Percentiles rank a stretch among this genome's conserved stretches.
Conservation (phyloP, 2,888 invertebrate genomes). For the Spisula subtruncata region DNA sequence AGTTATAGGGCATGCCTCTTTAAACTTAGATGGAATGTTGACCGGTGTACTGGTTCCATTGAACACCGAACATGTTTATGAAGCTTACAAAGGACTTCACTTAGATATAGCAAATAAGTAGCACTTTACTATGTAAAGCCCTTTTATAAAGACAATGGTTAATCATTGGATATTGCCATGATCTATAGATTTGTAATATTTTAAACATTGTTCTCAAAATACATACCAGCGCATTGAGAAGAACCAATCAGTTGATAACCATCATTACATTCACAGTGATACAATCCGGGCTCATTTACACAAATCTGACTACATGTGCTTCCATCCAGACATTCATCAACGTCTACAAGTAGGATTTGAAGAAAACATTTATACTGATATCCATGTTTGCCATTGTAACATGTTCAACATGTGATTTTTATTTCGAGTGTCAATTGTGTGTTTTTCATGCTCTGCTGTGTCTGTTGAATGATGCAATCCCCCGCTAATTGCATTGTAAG, state of each 20-base stretch:
- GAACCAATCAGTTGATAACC: conserved; percentile 24
- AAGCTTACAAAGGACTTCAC: not conserved
- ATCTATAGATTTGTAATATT: not conserved
- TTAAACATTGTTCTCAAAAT: not conserved
- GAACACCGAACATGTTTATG: no score
- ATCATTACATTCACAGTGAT: conserved; percentile 34
- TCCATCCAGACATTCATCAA: conserved; percentile 45
- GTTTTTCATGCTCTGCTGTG: no score
- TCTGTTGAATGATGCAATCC: not conserved
- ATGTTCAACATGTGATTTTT: not conserved
- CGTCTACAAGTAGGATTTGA: conserved; percentile 35
- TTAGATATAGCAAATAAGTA: not conserved
- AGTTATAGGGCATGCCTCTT: no score
- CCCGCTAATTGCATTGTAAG: not conserved
- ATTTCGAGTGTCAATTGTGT: not conserved
- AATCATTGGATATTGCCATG: not conserved
- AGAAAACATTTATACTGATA: not conserved
- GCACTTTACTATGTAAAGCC: not conserved
- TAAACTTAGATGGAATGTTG: no score
- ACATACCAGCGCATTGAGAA: not conserved
- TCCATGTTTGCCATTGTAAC: not conserved
- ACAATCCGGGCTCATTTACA: conserved; percentile 47
- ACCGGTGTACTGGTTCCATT: no score
- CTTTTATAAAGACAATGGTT: not conserved
- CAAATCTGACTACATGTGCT: conserved; percentile 44